phyloP scores from a whole-genome alignment of 2,888 invertebrate species.

The Lasioglossum lativentre region DNA sequence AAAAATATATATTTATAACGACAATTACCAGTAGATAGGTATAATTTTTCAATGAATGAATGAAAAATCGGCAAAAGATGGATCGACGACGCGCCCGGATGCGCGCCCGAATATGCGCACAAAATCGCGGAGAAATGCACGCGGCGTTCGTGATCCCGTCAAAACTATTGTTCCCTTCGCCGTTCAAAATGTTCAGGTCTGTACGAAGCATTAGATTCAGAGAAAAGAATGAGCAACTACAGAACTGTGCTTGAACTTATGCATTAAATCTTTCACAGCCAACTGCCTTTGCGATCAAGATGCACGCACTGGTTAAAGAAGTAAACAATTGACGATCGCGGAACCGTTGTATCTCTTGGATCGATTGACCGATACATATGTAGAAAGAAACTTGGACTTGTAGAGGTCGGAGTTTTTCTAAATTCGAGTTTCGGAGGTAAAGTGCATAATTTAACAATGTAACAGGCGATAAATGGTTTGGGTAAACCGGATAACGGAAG shows the following conservation, averaged over 20 bases:
- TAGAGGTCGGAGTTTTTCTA: neutral
- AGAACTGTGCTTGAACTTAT: neutral
- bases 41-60: no score
- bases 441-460: neutral
- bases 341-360: neutral
- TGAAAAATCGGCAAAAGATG: no score
- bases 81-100: no score
- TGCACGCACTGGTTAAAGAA: conserved; percentile 3
- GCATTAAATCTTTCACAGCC: neutral
- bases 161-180: no score
- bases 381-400: neutral
- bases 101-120: no score
- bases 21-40: no score
- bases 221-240: neutral
- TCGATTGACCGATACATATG: neutral
- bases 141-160: no score
- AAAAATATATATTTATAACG: no score
- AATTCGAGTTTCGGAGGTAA: conserved; percentile 11
- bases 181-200: no score
- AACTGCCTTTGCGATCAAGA: neutral
- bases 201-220: no score
- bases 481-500: conserved; percentile 9
- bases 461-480: neutral
- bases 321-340: conserved; percentile 1
- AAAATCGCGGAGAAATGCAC: no score